Percentiles rank a stretch among this genome's conserved stretches.
These are phyloP conservation scores for Coelopa frigida DNA, from an alignment of 1,140 invertebrate genomes.

Conservation along the genomic window DNA sequence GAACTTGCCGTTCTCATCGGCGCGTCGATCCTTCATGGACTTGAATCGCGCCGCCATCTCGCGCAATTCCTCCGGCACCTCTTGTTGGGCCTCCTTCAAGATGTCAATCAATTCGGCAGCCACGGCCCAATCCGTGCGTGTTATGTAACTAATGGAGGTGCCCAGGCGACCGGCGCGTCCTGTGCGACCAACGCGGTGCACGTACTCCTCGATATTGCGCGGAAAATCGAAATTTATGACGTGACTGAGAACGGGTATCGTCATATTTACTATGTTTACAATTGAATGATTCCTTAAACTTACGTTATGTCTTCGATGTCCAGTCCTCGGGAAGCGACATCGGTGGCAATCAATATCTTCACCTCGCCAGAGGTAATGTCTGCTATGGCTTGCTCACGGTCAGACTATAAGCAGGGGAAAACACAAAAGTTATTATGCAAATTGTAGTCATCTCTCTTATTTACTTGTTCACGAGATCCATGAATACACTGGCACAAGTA, in stretches of 20 bases:
- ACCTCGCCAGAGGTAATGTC: constrained; percentile 71
- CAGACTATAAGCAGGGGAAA: constrained; percentile 36
- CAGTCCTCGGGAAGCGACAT: constrained; percentile 85
- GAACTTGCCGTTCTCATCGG: constrained; percentile 43
- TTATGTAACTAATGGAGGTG: constrained; percentile 72
- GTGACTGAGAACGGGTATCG: constrained; percentile 22
- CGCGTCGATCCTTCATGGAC: constrained; percentile 54
- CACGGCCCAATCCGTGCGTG: constrained; percentile 69
- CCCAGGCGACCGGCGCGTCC: constrained; percentile 80
- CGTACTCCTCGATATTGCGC: constrained; percentile 84
- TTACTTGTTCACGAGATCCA: constrained; percentile 75
- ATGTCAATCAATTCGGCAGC: constrained; percentile 77
- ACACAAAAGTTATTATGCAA: not conserved
- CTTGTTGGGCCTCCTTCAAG: constrained; percentile 65
- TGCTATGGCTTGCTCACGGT: constrained; percentile 76
- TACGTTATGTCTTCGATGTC: constrained; percentile 89
- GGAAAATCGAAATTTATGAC: constrained; percentile 89
- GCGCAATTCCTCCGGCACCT: constrained; percentile 64
- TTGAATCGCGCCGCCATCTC: constrained; percentile 63
- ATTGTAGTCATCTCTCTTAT: not conserved
- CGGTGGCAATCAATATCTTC: constrained; percentile 85
- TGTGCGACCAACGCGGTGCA: constrained; percentile 80
- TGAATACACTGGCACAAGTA: constrained; percentile 72
- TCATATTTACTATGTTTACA: not conserved
- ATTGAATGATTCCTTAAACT: constrained; percentile 42